Conservation (phyloP, 2,113 vertebrate genomes). For the Pardalotus punctatus region DNA sequence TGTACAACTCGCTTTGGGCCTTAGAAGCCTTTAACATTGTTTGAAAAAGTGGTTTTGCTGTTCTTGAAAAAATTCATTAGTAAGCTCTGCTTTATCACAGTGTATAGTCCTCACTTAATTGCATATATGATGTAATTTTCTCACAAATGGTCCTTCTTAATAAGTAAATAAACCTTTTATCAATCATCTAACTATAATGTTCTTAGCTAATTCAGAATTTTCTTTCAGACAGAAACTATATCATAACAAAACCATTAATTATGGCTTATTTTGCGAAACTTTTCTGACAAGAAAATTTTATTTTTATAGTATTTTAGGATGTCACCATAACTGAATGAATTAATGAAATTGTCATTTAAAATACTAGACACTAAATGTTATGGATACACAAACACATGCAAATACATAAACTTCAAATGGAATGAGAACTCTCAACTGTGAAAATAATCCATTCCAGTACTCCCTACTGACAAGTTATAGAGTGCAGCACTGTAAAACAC, state of each 20-base stretch:
- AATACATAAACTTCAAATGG: neutral
- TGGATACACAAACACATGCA: neutral
- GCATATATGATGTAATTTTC: neutral
- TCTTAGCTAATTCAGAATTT: neutral
- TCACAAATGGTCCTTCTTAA: neutral
- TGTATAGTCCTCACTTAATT: neutral
- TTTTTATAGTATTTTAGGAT: neutral
- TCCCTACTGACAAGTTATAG: neutral
- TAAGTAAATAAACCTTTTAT: neutral
- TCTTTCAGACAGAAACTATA: neutral
- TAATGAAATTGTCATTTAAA: neutral
- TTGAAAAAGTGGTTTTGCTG: neutral
- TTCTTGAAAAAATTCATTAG: neutral
- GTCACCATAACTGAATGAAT: neutral
- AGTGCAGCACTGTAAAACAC: neutral
- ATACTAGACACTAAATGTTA: neutral
- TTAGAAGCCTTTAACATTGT: neutral
- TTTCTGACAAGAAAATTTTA: neutral
- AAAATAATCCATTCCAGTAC: neutral
- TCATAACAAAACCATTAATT: neutral
- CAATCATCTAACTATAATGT: neutral
- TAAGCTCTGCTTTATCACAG: neutral
- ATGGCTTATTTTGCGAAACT: neutral
- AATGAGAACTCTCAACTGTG: neutral
- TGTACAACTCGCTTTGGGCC: neutral